A percentile compares a stretch with the other conserved stretches of the same genome.
These are phyloP conservation scores for Actinopyga echinites DNA, from an alignment of 53 echinoderm and acorn worm genomes.

Conservation along the genomic window DNA sequence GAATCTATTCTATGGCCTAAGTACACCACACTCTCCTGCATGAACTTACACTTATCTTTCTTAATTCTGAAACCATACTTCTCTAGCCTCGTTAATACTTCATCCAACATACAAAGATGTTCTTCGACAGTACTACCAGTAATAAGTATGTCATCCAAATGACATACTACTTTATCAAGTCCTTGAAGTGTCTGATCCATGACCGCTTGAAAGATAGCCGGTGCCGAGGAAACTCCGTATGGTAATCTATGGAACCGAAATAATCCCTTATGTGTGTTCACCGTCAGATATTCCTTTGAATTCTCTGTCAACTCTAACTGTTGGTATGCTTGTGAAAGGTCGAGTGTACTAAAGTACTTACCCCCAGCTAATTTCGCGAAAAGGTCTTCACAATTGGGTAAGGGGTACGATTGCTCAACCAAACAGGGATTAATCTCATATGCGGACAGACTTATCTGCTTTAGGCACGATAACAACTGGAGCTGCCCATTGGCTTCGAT, in stretches of 20 bases:
- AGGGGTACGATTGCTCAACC: slow-evolving; percentile 29
- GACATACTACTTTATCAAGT: slow-evolving; percentile 21
- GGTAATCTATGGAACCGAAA: slow-evolving; percentile 33
- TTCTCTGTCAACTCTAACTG: slow-evolving; percentile 23
- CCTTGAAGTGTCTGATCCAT: slow-evolving; percentile 47
- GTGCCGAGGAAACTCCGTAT: slow-evolving; percentile 44
- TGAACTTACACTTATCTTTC: slow-evolving; percentile 44
- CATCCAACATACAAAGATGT: neutral
- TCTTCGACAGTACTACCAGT: neutral
- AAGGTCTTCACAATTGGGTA: slow-evolving; percentile 33
- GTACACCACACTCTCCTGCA: neutral
- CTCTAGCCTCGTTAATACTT: neutral
- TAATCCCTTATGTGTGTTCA: slow-evolving; percentile 23
- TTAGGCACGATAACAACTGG: slow-evolving; percentile 49
- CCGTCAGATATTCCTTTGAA: slow-evolving; percentile 16
- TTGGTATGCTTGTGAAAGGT: slow-evolving; percentile 35
- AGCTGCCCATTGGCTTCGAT: slow-evolving; percentile 49
- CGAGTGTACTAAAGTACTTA: slow-evolving; percentile 26
- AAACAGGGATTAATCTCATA: slow-evolving; percentile 30
- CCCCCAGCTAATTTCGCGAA: slow-evolving; percentile 18
- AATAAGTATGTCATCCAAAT: slow-evolving; percentile 31
- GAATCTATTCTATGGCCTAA: neutral
- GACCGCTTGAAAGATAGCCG: slow-evolving; percentile 52
- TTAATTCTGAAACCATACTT: slow-evolving; percentile 24
- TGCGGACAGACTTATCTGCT: slow-evolving; percentile 27